Conservation (phyloP, 2,113 vertebrate species). For the Nannospalax galili region DNA sequence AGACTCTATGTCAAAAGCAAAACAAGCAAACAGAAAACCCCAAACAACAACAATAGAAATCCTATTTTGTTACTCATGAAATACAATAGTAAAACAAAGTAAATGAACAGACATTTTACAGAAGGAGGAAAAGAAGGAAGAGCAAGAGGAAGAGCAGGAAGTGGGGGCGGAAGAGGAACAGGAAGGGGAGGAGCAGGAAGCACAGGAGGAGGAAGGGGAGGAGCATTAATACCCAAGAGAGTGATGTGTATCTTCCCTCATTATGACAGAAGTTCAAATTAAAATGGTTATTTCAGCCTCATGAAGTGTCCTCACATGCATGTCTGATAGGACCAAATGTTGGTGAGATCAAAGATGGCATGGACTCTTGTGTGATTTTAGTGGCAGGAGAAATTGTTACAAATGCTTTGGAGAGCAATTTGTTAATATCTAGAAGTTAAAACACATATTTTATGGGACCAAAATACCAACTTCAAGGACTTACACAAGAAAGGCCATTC, state of each 20-base stretch:
- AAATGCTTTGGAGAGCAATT: neutral
- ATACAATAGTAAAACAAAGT: neutral
- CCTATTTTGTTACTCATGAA: neutral
- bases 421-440: neutral
- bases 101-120: neutral
- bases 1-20: neutral
- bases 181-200: no score
- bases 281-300: neutral
- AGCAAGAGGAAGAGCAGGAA: neutral
- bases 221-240: neutral
- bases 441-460: no score
- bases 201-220: no score
- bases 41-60: neutral
- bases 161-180: neutral
- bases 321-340: neutral
- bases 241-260: neutral
- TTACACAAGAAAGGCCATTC: neutral
- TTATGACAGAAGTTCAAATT: neutral
- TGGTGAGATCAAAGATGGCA: neutral
- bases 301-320: neutral
- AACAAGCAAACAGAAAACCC: neutral
- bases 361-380: neutral
- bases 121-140: neutral
- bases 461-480: no score
- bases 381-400: neutral